Base-by-base conservation (phyloP, 2,888 invertebrate genomes). In the Drosophila vallismaia region DNA sequence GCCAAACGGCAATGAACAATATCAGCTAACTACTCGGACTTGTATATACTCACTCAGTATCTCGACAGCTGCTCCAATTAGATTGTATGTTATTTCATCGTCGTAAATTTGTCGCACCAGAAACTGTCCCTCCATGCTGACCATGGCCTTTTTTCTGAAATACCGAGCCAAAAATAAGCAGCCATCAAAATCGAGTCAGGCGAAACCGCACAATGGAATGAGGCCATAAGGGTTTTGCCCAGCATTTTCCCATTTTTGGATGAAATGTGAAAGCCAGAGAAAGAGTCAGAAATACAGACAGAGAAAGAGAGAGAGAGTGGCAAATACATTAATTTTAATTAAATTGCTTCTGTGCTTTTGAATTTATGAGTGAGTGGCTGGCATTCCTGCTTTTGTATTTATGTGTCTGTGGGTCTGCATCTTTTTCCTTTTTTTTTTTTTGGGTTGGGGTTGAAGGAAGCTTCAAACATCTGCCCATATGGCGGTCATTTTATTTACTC, bases 101-200 rank as follows among this genome's bases (percentile, higher is more conserved):
- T 98, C 98, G 91, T 98, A 98, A 86, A 98, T 97, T 92, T 98
- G 97, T 9, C 98, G 94, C 10, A 98, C 98, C 77, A 98, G 93
- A 92, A 98, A 98, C 82, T 98, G 97, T 1, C 98, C 98, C 88
- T 98, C 98, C 97, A 98, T 98, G 66, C 94, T 94, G 55, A 98
- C 95, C 64, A 97, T 96, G 0, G 98, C 98, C 91, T 97, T 97
- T 93, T 96, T 96, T 91, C 98, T 98, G 90, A 28, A 44, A 93
- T 51, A 38, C 45, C 53, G 56, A 50, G 66, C 56, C 51, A 50
- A 51, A 54, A 55, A 55, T 58, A 64, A 52, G 72, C 67, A 66
- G 74, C 51, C 74, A 73, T 66, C 74, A 68, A 70, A 70, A 70
- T 68, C 62, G 72, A 69, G 69, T 59, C 49, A 24, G 79, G 53